Percentiles rank a stretch among this genome's conserved stretches.
These are phyloP conservation scores for Amphiprion ocellaris DNA, from an alignment of 2,113 vertebrate genomes.

Conservation along the genomic window DNA sequence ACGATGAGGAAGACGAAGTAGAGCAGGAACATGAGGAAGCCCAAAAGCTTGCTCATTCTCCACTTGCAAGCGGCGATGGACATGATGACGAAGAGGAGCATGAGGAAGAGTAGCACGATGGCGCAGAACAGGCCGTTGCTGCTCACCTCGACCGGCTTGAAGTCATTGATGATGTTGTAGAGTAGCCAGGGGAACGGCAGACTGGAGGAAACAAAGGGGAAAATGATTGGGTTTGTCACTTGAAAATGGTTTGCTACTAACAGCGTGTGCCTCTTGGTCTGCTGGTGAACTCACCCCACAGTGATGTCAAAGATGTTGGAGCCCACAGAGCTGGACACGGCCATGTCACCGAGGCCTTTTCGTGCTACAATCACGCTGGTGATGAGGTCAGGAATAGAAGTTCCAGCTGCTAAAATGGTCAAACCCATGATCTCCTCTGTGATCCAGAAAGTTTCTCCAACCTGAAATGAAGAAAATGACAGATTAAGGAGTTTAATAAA, in stretches of 20 bases:
- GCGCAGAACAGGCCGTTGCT: slow-evolving; percentile 87
- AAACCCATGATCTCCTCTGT: slow-evolving; percentile 87
- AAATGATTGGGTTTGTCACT: not conserved
- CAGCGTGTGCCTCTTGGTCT: not conserved
- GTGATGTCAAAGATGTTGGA: slow-evolving; percentile 88
- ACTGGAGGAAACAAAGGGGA: slow-evolving; percentile 46
- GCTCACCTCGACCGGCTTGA: slow-evolving; percentile 80
- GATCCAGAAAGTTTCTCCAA: slow-evolving; percentile 85
- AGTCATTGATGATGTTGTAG: slow-evolving; percentile 74
- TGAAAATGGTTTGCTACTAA: too few relatives aligned
- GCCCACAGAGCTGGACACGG: slow-evolving; percentile 86
- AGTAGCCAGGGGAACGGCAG: slow-evolving; percentile 85
- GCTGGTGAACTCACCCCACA: slow-evolving; percentile 79
- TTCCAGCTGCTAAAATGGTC: slow-evolving; percentile 85
- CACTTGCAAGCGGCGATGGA: slow-evolving; percentile 84
- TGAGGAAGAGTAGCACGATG: slow-evolving; percentile 87
- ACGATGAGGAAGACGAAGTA: slow-evolving; percentile 85
- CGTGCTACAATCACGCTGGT: slow-evolving; percentile 86
- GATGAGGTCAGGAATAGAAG: slow-evolving; percentile 86
- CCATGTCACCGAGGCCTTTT: slow-evolving; percentile 87
- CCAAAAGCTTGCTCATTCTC: slow-evolving; percentile 85
- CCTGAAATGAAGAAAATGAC: slow-evolving; percentile 59
- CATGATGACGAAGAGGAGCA: slow-evolving; percentile 85
- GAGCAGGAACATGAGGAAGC: slow-evolving; percentile 83
- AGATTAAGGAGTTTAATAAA: not conserved